phyloP scores from a whole-genome alignment of 2,797 vertebrate species.

The Glossophaga mutica region DNA sequence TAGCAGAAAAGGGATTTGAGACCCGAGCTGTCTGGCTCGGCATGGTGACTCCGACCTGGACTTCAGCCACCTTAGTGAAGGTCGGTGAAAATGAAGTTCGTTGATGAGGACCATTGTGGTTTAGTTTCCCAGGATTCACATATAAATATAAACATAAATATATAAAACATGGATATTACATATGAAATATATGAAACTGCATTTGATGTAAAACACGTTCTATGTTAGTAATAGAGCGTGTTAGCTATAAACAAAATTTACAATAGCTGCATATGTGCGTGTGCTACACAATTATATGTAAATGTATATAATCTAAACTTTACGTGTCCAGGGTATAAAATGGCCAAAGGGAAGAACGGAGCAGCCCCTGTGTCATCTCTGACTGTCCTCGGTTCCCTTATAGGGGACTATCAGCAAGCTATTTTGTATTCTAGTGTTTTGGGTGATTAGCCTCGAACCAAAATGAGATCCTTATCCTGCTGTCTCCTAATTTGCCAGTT shows the following conservation, averaged over 20 bases:
- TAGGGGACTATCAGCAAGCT: background rate
- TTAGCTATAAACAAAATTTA: background rate
- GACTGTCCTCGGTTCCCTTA: background rate
- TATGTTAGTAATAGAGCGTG: background rate
- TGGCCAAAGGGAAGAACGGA: background rate
- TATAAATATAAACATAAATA: background rate
- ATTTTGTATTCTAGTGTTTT: background rate
- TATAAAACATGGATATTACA: background rate
- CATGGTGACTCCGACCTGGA: background rate
- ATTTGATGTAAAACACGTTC: background rate
- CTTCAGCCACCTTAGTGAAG: constrained; percentile 2
- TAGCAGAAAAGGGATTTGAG: background rate
- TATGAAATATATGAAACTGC: background rate
- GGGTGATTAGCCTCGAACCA: background rate
- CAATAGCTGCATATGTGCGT: background rate
- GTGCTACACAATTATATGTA: background rate
- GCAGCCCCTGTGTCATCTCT: background rate
- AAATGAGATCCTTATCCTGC: background rate
- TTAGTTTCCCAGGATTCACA: background rate
- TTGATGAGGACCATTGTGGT: background rate
- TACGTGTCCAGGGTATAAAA: background rate
- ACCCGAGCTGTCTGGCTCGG: background rate
- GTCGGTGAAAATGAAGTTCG: background rate
- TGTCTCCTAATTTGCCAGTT: background rate
- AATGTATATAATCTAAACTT: background rate